Evolutionary conservation across 2,888 invertebrate species (phyloP).

Genomic region (Lepidocyrtinus sp.): DNA sequence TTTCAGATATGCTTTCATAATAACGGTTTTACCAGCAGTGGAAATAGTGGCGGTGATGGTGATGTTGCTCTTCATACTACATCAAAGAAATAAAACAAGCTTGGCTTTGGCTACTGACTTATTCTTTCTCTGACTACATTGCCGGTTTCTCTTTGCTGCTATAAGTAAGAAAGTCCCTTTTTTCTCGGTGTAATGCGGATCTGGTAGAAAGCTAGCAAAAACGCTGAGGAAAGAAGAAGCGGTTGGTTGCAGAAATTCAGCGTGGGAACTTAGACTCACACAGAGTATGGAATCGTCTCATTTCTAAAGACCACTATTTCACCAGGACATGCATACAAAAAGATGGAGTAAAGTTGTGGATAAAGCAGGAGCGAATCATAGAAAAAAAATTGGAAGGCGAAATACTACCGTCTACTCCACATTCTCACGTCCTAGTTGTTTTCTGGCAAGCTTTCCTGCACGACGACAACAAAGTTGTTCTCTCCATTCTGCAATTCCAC

Average conservation of each 20-base stretch:
- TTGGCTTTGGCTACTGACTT: constrained; percentile 3
- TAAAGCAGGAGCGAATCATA: constrained; percentile 42
- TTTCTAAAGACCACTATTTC: constrained; percentile 30
- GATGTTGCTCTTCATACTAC: constrained; percentile 13
- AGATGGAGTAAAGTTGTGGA: constrained; percentile 14
- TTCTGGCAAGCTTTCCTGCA: constrained; percentile 69
- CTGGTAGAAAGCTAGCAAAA: not conserved
- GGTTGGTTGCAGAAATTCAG: constrained; percentile 9
- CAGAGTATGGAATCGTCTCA: constrained; percentile 36
- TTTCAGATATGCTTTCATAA: not conserved
- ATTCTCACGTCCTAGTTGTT: constrained; percentile 69
- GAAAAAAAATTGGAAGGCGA: constrained; percentile 57
- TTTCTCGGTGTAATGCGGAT: not conserved
- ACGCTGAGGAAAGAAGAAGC: constrained; percentile 6
- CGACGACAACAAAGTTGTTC: constrained; percentile 66
- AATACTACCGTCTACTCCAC: constrained; percentile 63
- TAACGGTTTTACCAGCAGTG: constrained; percentile 4
- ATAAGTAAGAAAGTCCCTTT: not conserved
- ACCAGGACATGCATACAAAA: constrained; percentile 15
- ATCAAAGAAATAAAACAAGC: not conserved
- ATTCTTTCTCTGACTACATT: constrained; percentile 12
- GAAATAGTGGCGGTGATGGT: constrained; percentile 17
- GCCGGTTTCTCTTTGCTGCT: constrained; percentile 12
- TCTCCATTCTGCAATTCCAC: constrained; percentile 34
- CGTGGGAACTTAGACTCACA: not conserved